Percentiles rank a stretch among this genome's conserved stretches.
phyloP scores from a whole-genome alignment of 2,888 invertebrate species.

The Nomada flava region DNA sequence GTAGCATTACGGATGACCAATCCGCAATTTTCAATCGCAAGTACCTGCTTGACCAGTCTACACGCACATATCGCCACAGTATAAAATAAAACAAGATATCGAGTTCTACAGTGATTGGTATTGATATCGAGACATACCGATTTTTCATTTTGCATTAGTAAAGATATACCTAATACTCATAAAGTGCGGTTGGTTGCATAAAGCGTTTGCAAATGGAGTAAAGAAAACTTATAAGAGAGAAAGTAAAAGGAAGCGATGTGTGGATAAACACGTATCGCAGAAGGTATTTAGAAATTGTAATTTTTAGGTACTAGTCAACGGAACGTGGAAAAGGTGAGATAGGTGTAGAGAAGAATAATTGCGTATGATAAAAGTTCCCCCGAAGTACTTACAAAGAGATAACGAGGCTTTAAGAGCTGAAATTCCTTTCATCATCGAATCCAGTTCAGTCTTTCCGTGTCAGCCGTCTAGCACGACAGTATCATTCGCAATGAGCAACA shows the following conservation, averaged over 20 bases:
- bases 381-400: conserved; percentile 32
- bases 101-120: neutral
- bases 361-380: neutral
- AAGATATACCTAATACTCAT: neutral
- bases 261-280: neutral
- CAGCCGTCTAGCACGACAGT: conserved; percentile 13
- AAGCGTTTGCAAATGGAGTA: conserved; percentile 1
- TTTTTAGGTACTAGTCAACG: neutral
- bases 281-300: neutral
- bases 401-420: conserved; percentile 13
- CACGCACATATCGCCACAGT: neutral
- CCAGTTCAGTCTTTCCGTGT: conserved; percentile 40
- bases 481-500: conserved; percentile 36
- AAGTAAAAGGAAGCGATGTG: conserved; percentile 31
- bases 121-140: neutral
- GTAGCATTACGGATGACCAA: no score
- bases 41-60: conserved; percentile 25
- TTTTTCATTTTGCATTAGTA: conserved; percentile 2
- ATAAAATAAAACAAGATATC: conserved; percentile 14
- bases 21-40: neutral
- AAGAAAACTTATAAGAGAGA: conserved; percentile 22
- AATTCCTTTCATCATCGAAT: conserved; percentile 10
- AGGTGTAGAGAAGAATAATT: neutral
- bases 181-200: neutral
- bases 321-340: neutral